phyloP scores from a whole-genome alignment of 2,888 invertebrate species.

The Trichogramma dendrolimi region DNA sequence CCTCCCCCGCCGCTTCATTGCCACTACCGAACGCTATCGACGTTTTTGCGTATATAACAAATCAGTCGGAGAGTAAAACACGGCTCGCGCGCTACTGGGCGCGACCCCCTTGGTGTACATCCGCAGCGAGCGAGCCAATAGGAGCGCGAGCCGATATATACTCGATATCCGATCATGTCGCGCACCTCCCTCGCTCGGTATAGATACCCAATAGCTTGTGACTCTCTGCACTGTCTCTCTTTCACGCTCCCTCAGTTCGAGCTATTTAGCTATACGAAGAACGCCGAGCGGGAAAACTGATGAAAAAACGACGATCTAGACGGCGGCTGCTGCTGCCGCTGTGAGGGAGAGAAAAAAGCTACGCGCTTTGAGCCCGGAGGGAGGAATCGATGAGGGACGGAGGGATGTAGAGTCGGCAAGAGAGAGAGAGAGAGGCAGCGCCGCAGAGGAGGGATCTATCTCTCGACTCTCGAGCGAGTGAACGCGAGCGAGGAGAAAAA shows the following conservation, averaged over 20 bases:
- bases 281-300: conserved; percentile 10
- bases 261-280: too few relatives aligned
- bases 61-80: conserved; percentile 47
- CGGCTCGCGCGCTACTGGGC: conserved; percentile 48
- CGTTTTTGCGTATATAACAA: conserved; percentile 52
- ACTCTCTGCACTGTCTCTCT: too few relatives aligned
- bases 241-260: too few relatives aligned
- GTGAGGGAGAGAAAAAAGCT: conserved; percentile 5
- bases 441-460: conserved; percentile 28
- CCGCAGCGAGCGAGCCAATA: conserved; percentile 45
- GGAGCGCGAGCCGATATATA: conserved; percentile 48
- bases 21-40: conserved; percentile 46
- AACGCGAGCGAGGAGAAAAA: conserved; percentile 20
- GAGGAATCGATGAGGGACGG: conserved; percentile 30
- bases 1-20: conserved; percentile 27
- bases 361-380: conserved; percentile 4
- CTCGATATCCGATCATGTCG: conserved; percentile 52
- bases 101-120: conserved; percentile 29
- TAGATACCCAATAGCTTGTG: conserved; percentile 49
- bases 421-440: conserved; percentile 25
- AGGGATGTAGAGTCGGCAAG: conserved; percentile 29
- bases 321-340: conserved; percentile 5
- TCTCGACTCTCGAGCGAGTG: conserved; percentile 11
- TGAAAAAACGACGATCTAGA: conserved; percentile 30
- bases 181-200: conserved; percentile 35